phyloP scores from a whole-genome alignment of 1,140 invertebrate species.

The Saxidomus purpurata region DNA sequence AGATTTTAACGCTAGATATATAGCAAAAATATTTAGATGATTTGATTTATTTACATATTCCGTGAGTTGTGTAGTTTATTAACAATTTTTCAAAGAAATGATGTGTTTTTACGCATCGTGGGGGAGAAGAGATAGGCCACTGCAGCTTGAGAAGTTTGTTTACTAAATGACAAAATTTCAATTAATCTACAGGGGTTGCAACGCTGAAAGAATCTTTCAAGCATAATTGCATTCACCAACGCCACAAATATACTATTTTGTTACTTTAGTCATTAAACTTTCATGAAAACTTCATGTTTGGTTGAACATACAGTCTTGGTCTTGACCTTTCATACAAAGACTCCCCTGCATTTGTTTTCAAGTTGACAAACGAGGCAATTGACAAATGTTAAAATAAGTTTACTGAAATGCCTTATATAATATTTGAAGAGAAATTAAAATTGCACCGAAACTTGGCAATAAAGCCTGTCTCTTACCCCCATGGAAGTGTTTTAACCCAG shows the following conservation, averaged over 20 bases:
- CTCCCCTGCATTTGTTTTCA: background rate
- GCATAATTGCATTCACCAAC: background rate
- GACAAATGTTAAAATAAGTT: background rate
- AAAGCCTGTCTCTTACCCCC: background rate
- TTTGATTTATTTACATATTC: background rate
- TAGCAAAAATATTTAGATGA: background rate
- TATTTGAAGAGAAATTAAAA: slow-evolving; percentile 20
- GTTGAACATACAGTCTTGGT: background rate
- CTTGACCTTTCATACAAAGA: background rate
- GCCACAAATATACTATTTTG: background rate
- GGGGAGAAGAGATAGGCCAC: background rate
- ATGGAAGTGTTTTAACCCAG: background rate
- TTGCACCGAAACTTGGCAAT: slow-evolving; percentile 21
- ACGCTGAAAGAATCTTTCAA: background rate
- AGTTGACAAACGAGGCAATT: background rate
- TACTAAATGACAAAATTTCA: background rate
- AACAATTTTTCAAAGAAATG: background rate
- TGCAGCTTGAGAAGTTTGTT: background rate
- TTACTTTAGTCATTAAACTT: background rate
- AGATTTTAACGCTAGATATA: slow-evolving; percentile 3
- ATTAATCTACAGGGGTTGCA: background rate
- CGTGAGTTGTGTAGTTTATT: background rate
- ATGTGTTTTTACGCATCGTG: background rate
- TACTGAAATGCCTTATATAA: background rate
- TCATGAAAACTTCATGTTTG: too few species aligned